These are phyloP conservation scores for Harmothoe impar DNA, from an alignment of 2,888 invertebrate species.

Conservation along the genomic window DNA sequence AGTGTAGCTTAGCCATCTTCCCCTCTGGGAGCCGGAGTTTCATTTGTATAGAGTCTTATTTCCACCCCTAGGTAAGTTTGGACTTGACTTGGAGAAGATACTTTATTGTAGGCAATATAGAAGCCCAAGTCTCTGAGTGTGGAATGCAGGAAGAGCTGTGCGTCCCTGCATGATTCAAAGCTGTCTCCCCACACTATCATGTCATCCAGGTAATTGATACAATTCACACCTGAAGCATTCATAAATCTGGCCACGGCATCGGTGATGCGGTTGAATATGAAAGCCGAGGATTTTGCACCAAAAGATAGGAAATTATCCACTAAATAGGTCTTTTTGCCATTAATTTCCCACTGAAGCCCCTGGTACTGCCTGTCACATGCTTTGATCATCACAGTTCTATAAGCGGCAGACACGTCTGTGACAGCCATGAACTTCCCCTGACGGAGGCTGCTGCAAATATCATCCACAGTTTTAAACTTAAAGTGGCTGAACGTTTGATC, in stretches of 20 bases:
- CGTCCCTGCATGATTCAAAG: not conserved
- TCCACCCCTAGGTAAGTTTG: not conserved
- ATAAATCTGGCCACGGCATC: too few species aligned
- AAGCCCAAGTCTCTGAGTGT: not conserved
- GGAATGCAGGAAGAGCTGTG: not conserved
- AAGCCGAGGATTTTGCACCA: not conserved
- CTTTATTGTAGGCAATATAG: not conserved
- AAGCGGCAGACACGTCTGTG: not conserved
- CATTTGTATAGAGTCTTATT: not conserved
- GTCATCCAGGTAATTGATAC: too few species aligned
- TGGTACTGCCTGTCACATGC: too few species aligned
- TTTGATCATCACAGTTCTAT: not conserved
- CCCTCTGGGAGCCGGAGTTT: not conserved
- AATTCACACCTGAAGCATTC: too few species aligned
- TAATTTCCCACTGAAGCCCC: not conserved
- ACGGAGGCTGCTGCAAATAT: not conserved
- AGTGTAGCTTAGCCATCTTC: not conserved
- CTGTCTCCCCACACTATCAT: too few species aligned
- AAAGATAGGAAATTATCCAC: not conserved
- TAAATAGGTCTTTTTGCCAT: not conserved
- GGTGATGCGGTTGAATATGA: too few species aligned
- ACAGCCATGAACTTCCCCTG: not conserved
- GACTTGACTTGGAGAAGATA: not conserved
- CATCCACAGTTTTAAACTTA: not conserved
- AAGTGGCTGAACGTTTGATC: not conserved